Base-by-base conservation (phyloP, 2,888 invertebrate species). In the Melinaea menophilus region DNA sequence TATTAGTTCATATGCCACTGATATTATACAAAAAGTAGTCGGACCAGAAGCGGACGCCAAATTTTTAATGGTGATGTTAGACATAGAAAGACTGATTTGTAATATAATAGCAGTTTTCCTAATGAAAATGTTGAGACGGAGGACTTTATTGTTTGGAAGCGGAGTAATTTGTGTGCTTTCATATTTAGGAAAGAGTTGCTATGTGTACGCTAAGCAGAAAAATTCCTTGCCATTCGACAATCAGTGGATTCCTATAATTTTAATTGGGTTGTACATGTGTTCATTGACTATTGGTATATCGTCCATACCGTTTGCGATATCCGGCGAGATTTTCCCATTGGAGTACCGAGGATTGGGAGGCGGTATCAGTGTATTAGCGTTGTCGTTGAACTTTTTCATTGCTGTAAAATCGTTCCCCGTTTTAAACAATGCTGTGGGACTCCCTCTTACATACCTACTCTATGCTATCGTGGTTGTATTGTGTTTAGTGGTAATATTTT, bases 221-320 rank as follows among this genome's bases (percentile, higher is more conserved):
- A 68, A 79, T 1, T 70, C 75, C 45, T 63, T 87, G 9, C 81
- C 85, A 0, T 81, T 75, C 41, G 82, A 86, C n/a, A 79, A 77
- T 33, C 86, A 88, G 59, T 91, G 90, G 89, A 73, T 92, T 11
- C 89, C 92, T 0, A 79, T 93, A 75, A 69, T 85, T 66, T 77
- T 92, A 71, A 81, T 93, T 67, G 80, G 92, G 63, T 68, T 86
- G 0, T 94, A 94, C 71, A 93, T 93, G 77, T 88, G 91, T 9
- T 92, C 92, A 33, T 81, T 93, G 56, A 90, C 92, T 9, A 83
- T 93, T 7, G 94, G 95, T 1, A 86, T 93, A 64, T 89, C 93
- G 4, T 93, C 94, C 0, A 82, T 95, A 67, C 95, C 95, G 0
- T 95, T 95, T 86, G 92, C 94, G 12, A 90, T 95, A 81, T 93